Evolutionary conservation across 92 coral and sea anemone species (phyloP).

Genomic region (Siderastrea siderea): DNA sequence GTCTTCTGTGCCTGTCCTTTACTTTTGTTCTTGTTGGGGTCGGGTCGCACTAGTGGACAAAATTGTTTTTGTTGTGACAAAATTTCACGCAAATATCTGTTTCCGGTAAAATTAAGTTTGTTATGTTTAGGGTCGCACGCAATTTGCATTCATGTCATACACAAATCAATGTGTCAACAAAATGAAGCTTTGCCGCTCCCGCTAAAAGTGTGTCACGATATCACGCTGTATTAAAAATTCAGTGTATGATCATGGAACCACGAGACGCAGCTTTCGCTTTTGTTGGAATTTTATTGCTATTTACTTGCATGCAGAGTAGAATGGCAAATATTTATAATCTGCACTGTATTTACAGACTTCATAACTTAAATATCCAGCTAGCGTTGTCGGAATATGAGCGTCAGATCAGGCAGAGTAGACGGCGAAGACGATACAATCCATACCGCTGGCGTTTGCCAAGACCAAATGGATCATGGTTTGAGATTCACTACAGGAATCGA

Average conservation of each 20-base stretch:
- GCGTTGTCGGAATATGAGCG: constrained; percentile 11
- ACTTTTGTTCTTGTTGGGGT: background rate
- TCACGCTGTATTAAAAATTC: constrained; percentile 25
- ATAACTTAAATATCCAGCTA: constrained; percentile 23
- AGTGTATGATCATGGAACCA: background rate
- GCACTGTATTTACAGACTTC: constrained; percentile 24
- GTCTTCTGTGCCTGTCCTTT: no score
- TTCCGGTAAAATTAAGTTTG: constrained; percentile 22
- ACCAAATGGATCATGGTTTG: constrained; percentile 32
- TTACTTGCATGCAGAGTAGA: constrained; percentile 17
- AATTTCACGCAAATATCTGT: constrained; percentile 24
- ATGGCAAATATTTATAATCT: constrained; percentile 8
- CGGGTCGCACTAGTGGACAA: constrained; percentile 33
- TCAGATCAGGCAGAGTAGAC: constrained; percentile 15
- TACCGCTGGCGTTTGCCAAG: constrained; percentile 35
- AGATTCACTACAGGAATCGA: constrained; percentile 5
- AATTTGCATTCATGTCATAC: constrained; percentile 23
- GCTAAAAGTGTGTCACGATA: constrained; percentile 23
- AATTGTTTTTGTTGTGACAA: constrained; percentile 33
- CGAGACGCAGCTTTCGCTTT: constrained; percentile 24
- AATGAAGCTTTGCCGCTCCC: constrained; percentile 24
- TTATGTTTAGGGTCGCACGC: constrained; percentile 16
- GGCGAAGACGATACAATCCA: constrained; percentile 29
- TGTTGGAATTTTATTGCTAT: background rate
- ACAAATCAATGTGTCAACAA: constrained; percentile 29